Evolutionary conservation across 1,140 invertebrate genomes (phyloP).

Genomic region (Zaprionus camerounensis): DNA sequence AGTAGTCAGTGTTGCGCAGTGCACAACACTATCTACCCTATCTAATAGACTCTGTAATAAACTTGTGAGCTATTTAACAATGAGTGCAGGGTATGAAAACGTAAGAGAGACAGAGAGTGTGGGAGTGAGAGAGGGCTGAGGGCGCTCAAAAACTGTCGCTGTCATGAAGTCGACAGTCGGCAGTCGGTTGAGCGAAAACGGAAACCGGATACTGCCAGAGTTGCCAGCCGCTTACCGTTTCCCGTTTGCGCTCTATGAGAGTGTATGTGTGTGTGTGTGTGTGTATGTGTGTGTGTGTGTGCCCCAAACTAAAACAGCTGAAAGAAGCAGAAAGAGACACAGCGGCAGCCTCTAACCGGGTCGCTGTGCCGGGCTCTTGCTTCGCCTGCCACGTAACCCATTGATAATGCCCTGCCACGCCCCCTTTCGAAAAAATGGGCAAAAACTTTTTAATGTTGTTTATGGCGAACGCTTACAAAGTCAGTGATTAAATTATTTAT

Average conservation of each 20-base stretch:
- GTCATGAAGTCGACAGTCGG: slow-evolving; percentile 49
- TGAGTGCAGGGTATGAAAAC: neutral
- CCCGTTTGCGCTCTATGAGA: slow-evolving; percentile 25
- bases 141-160: slow-evolving; percentile 51
- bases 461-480: slow-evolving; percentile 63
- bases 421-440: neutral
- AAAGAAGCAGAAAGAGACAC: slow-evolving; percentile 8
- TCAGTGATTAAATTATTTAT: slow-evolving; percentile 80
- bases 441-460: slow-evolving; percentile 62
- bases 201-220: slow-evolving; percentile 61
- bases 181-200: slow-evolving; percentile 53
- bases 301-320: slow-evolving; percentile 28
- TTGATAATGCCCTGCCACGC: slow-evolving; percentile 44
- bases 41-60: neutral
- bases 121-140: neutral
- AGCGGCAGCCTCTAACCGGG: neutral
- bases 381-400: slow-evolving; percentile 16
- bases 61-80: neutral
- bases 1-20: neutral
- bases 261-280: slow-evolving; percentile 1
- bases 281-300: slow-evolving; percentile 8
- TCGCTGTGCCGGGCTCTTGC: neutral
- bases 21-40: neutral
- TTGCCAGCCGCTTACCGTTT: slow-evolving; percentile 62
- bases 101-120: neutral